Evolutionary conservation across 1,140 invertebrate genomes (phyloP).

Genomic region (Aethina tumida): DNA sequence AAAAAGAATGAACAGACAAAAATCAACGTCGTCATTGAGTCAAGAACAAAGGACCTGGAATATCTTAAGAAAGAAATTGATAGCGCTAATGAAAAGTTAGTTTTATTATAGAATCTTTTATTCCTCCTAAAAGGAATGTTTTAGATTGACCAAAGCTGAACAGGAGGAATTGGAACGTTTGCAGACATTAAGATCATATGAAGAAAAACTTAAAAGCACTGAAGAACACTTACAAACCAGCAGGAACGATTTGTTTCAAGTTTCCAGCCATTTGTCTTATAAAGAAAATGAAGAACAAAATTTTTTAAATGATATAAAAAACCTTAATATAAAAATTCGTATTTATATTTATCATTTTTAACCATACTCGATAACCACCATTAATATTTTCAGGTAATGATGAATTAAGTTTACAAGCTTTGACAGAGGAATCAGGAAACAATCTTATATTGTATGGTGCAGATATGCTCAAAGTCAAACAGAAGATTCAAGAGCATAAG

Average conservation of each 20-base stretch:
- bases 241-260: conserved; percentile 39
- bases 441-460: conserved; percentile 24
- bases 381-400: conserved; percentile 15
- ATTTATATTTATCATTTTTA: conserved; percentile 10
- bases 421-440: conserved; percentile 22
- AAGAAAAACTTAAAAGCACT: conserved; percentile 35
- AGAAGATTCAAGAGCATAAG: conserved; percentile 21
- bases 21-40: conserved; percentile 16
- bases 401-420: conserved; percentile 14
- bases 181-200: conserved; percentile 19
- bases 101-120: conserved; percentile 2
- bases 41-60: conserved; percentile 18
- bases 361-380: conserved; percentile 1
- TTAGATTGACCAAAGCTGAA: conserved; percentile 23
- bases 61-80: conserved; percentile 22
- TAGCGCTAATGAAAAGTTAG: conserved; percentile 23
- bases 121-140: conserved; percentile 10
- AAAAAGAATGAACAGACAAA: conserved; percentile 19
- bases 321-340: background rate
- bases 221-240: conserved; percentile 38
- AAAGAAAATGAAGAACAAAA: conserved; percentile 33
- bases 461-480: conserved; percentile 22
- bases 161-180: conserved; percentile 23
- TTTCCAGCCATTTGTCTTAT: conserved; percentile 33
- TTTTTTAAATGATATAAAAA: too few species aligned